A percentile compares a stretch with the other conserved stretches of the same genome.
phyloP scores from a whole-genome alignment of 2,113 vertebrate genomes.

The Erinaceus europaeus region DNA sequence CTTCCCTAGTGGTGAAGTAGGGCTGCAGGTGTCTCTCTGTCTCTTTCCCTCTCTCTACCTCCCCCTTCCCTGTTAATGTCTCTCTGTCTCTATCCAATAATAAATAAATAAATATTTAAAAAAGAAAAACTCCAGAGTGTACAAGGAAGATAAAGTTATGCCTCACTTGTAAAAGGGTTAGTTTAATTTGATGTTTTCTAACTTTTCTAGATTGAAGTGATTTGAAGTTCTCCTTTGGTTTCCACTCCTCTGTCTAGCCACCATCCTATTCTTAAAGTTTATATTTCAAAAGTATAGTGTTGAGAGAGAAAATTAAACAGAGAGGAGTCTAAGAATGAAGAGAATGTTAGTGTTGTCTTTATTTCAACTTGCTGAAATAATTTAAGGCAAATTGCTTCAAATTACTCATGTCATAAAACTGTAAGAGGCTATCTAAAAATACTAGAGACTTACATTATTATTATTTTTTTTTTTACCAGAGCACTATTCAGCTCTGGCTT shows the following conservation, averaged over 20 bases:
- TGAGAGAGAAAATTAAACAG: conserved; percentile 61
- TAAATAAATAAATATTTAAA: no score
- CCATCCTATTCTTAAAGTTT: conserved; percentile 44
- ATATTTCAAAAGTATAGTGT: conserved; percentile 63
- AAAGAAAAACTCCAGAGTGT: no score
- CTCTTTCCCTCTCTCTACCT: no score
- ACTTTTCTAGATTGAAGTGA: conserved; percentile 36
- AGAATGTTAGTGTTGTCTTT: conserved; percentile 42
- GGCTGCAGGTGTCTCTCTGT: no score
- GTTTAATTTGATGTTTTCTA: not conserved
- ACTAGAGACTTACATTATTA: conserved; percentile 37
- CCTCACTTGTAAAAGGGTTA: conserved; percentile 24
- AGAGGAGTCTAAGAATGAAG: conserved; percentile 43
- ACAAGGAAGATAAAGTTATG: conserved; percentile 54
- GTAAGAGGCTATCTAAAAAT: conserved; percentile 21
- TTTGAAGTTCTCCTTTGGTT: conserved; percentile 35
- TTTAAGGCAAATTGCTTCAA: conserved; percentile 38
- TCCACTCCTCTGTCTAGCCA: conserved; percentile 30
- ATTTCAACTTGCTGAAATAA: conserved; percentile 61
- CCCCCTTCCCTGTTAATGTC: no score
- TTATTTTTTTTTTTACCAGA: no score
- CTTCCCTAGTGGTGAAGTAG: no score
- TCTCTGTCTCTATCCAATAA: no score
- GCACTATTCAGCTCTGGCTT: no score
- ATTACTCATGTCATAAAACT: conserved; percentile 57